Percentiles rank a stretch among this genome's conserved stretches.
phyloP scores from a whole-genome alignment of 2,888 invertebrate genomes.

The Kryphioiulus occultus region DNA sequence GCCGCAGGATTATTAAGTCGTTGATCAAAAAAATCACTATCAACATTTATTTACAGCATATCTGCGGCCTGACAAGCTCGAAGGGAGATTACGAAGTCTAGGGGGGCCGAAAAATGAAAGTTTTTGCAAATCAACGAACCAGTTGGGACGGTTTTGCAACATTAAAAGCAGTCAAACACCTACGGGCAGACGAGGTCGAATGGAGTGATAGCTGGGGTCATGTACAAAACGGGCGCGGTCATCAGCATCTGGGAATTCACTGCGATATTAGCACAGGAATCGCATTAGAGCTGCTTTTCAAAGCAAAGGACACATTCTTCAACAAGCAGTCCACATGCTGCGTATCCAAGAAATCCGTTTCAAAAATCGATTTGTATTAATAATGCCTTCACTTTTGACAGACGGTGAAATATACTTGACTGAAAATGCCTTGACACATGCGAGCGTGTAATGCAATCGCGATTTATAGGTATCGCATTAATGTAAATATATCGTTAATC shows the following conservation, averaged over 20 bases:
- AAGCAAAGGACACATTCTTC: no score
- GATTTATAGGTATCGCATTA: no score
- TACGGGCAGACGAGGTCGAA: background rate
- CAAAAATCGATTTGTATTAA: no score
- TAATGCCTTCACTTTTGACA: no score
- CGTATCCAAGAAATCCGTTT: no score
- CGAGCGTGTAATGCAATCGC: no score
- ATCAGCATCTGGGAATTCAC: background rate
- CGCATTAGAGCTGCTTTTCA: background rate
- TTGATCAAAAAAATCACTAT: background rate
- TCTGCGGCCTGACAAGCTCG: background rate
- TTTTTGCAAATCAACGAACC: background rate
- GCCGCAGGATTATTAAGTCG: background rate
- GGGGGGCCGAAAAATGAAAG: background rate
- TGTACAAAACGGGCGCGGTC: background rate
- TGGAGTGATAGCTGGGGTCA: background rate
- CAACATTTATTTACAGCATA: conserved; percentile 6
- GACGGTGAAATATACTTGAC: no score
- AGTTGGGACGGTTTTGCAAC: background rate
- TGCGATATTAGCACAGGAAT: background rate
- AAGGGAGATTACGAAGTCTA: background rate
- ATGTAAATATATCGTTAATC: no score
- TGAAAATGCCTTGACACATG: no score
- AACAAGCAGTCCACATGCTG: no score
- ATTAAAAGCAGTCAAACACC: background rate